Base-by-base conservation (phyloP, 2,888 invertebrate species). In the Lithophane semibrunnea region DNA sequence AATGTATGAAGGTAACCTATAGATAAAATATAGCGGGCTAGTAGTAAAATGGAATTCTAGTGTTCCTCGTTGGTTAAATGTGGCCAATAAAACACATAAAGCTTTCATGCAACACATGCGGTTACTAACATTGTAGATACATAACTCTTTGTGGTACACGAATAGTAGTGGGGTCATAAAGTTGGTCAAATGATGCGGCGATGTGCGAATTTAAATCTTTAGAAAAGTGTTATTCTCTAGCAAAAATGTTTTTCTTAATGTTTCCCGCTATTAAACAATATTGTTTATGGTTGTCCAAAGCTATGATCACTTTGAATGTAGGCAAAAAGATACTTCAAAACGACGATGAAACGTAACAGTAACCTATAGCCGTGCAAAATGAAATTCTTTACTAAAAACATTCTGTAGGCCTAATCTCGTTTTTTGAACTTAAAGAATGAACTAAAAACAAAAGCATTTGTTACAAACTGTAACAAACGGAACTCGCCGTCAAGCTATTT, bases 401-500 rank as follows among this genome's bases (percentile, higher is more conserved):
- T 80, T 61, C 13, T 49, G 9, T 13, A 47, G 18, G 18, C 24
- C 3, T 21, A 61, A 12, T n/a, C n/a, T 65, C 44, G n/a, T 44
- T 60, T 47, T 18, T 29, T 18, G 37, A 16, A 18, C n/a, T n/a
- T 29, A 67, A 52, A 49, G 24, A 77, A 73, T 71, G 52, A 70
- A 64, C 68, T 61, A 16, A 65, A 67, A 84, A 80, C 66, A 75
- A 75, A 76, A 81, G 65, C 63, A 80, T 80, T 84, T 80, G 68
- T 88, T 88, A 77, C 81, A 78, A 87, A 83, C 73, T 71, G 81
- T 86, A 87, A 91, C 69, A 88, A 90, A 90, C 90, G 86, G 81
- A 84, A 77, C 69, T 73, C 79, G 85, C 84, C 80, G 78, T 82
- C 82, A 82, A 87, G 83, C 86, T 88, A 87, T 89, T 91, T 90